These are phyloP conservation scores for Hetaerina titia DNA, from an alignment of 2,888 invertebrate species.

Conservation along the genomic window DNA sequence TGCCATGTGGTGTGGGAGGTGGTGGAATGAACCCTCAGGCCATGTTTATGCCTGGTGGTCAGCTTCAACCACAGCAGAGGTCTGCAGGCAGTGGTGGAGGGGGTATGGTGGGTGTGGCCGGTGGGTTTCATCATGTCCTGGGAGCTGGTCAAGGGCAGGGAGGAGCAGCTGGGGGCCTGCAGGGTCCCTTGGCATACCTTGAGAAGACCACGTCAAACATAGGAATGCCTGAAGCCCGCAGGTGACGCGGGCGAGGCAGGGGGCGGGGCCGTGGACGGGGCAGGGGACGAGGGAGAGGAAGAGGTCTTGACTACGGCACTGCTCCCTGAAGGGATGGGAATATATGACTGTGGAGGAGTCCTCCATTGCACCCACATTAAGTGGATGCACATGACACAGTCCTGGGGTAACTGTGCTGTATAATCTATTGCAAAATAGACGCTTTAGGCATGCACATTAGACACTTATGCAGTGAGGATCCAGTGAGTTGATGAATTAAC, in stretches of 20 bases:
- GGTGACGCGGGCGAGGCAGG: slow-evolving; percentile 94
- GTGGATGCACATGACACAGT: slow-evolving; percentile 1
- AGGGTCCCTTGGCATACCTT: slow-evolving; percentile 91
- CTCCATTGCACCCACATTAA: neutral
- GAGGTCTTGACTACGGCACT: slow-evolving; percentile 68
- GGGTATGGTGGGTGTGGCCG: slow-evolving; percentile 74
- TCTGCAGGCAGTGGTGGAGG: slow-evolving; percentile 76
- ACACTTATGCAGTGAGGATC: neutral
- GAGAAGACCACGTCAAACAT: slow-evolving; percentile 96
- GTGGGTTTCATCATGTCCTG: slow-evolving; percentile 76
- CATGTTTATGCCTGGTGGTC: slow-evolving; percentile 80
- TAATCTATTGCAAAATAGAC: neutral
- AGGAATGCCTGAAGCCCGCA: slow-evolving; percentile 90
- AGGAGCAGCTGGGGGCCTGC: slow-evolving; percentile 79
- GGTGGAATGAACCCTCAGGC: slow-evolving; percentile 74
- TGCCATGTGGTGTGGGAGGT: slow-evolving; percentile 44
- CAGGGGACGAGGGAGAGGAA: slow-evolving; percentile 82
- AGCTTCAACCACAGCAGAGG: slow-evolving; percentile 76
- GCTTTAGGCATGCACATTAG: neutral
- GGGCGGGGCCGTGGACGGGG: slow-evolving; percentile 87
- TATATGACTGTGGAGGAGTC: slow-evolving; percentile 19
- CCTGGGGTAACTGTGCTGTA: slow-evolving; percentile 32
- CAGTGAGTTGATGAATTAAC: neutral
- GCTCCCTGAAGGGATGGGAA: slow-evolving; percentile 58
- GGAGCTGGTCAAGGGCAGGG: slow-evolving; percentile 75